phyloP scores from a whole-genome alignment of 1,140 invertebrate species.

The Papilio machaon region DNA sequence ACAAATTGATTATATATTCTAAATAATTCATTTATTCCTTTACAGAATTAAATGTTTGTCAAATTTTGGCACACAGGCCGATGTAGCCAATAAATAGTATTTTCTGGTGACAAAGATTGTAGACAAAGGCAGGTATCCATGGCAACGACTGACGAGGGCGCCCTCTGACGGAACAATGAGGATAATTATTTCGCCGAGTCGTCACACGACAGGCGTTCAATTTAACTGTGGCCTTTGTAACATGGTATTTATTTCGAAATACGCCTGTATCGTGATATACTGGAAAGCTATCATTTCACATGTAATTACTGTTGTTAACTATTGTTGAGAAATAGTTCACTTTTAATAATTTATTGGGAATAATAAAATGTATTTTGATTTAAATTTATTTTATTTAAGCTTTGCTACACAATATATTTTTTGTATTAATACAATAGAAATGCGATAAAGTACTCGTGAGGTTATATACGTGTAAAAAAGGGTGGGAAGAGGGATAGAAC shows the following conservation, averaged over 20 bases:
- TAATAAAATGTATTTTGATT: background rate
- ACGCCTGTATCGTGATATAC: background rate
- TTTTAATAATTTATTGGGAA: background rate
- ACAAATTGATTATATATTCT: no score
- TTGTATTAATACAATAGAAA: no score
- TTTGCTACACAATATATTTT: no score
- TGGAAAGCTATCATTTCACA: constrained; percentile 1
- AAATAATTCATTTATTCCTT: no score
- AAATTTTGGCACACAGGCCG: no score
- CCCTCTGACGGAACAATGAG: constrained; percentile 5
- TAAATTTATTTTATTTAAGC: no score
- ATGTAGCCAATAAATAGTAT: background rate
- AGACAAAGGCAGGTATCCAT: constrained; percentile 20
- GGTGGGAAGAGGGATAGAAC: background rate
- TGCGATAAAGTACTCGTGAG: no score
- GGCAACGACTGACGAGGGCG: constrained; percentile 13
- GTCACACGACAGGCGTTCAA: constrained; percentile 22
- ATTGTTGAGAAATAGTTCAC: background rate
- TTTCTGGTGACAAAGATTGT: constrained; percentile 3
- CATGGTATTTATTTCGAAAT: constrained; percentile 5
- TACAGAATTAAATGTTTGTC: no score
- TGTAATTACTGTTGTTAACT: background rate
- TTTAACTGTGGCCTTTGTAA: constrained; percentile 19
- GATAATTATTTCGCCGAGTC: constrained; percentile 21
- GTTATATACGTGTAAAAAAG: background rate